phyloP scores from a whole-genome alignment of 2,113 vertebrate species.

The Tichodroma muraria region DNA sequence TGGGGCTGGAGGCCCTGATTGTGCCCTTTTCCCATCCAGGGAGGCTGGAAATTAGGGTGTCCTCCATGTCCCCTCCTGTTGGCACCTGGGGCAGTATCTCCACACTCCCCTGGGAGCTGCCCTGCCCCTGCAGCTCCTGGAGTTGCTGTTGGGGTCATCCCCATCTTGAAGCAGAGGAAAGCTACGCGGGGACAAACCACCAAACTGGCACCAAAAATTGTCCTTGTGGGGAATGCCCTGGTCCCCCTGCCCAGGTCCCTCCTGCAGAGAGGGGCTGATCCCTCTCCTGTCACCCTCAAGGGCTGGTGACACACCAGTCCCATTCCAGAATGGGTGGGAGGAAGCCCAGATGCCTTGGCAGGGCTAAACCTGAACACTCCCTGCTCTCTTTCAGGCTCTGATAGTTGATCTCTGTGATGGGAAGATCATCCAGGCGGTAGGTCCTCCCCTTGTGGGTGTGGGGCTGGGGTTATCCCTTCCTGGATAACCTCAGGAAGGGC shows the following conservation, averaged over 20 bases:
- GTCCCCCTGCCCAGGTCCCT: background rate
- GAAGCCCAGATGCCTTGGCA: background rate
- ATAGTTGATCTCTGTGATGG: constrained; percentile 83
- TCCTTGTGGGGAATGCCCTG: background rate
- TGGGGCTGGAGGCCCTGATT: background rate
- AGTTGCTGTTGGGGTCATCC: background rate
- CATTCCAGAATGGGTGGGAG: background rate
- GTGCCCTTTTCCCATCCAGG: background rate
- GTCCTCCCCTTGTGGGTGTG: background rate
- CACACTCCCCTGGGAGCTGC: background rate
- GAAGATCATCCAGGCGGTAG: constrained; percentile 78
- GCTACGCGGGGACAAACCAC: background rate
- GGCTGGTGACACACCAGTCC: background rate
- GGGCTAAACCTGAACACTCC: background rate
- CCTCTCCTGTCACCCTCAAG: background rate
- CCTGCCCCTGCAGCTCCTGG: background rate
- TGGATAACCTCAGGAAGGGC: background rate
- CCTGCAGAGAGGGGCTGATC: background rate
- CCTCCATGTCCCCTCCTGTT: background rate
- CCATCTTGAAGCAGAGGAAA: background rate
- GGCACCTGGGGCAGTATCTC: background rate
- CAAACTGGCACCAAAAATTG: background rate
- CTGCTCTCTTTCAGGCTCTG: constrained; percentile 73
- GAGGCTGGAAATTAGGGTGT: background rate
- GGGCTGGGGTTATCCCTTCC: background rate